Evolutionary conservation across 1,140 invertebrate species (phyloP).

Genomic region (Marisa cornuarietis): DNA sequence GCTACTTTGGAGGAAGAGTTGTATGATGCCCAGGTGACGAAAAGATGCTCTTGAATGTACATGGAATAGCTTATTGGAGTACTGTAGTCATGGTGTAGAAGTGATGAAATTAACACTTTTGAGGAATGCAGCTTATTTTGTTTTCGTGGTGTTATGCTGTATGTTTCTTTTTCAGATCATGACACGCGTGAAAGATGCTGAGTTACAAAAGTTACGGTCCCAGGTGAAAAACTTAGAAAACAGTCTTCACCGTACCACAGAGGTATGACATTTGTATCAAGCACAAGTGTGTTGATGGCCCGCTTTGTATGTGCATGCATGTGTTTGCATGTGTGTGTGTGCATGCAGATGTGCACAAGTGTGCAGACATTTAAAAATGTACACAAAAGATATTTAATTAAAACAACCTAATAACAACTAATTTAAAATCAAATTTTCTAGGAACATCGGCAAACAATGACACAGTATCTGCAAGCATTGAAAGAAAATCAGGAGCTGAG

Average conservation of each 20-base stretch:
- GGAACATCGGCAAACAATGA: constrained; percentile 59
- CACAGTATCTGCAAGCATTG: constrained; percentile 52
- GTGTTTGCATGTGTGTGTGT: too few relatives aligned
- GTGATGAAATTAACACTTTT: too few relatives aligned
- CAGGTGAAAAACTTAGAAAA: constrained; percentile 58
- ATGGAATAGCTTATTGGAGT: too few relatives aligned
- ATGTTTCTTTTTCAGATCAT: constrained; percentile 47
- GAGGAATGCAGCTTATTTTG: too few relatives aligned
- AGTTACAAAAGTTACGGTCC: constrained; percentile 55
- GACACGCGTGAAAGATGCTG: constrained; percentile 60
- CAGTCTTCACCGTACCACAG: constrained; percentile 53
- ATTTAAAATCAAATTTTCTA: constrained; percentile 21
- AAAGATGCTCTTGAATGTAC: neutral
- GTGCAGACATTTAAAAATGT: too few relatives aligned
- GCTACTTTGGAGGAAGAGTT: constrained; percentile 58
- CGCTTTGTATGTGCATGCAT: too few relatives aligned
- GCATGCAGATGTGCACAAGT: too few relatives aligned
- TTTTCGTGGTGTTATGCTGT: neutral
- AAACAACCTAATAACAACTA: neutral
- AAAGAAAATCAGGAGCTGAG: constrained; percentile 52
- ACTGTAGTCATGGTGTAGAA: too few relatives aligned
- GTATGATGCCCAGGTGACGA: constrained; percentile 58
- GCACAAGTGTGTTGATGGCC: neutral
- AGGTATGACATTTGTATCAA: constrained; percentile 36
- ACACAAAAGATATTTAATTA: too few relatives aligned